A percentile compares a stretch with the other conserved stretches of the same genome.
Evolutionary conservation across 1,140 invertebrate genomes (phyloP).

Genomic region (Neodiprion virginianus): DNA sequence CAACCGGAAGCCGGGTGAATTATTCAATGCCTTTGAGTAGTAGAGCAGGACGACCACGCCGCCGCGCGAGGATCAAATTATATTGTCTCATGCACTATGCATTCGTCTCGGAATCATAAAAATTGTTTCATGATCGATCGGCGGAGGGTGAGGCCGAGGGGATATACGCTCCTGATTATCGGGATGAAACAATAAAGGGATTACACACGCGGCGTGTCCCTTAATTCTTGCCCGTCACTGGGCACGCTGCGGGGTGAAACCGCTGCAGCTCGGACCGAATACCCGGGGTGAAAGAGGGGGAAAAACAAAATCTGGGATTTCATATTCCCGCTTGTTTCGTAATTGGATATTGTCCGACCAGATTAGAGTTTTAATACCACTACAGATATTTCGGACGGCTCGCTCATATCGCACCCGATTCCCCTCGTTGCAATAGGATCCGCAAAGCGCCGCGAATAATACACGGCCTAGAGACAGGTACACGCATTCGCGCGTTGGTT

Average conservation of each 20-base stretch:
- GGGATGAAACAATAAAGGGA: not conserved
- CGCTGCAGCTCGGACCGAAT: not conserved
- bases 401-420: not conserved
- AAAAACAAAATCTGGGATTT: conserved; percentile 50
- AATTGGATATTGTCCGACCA: conserved; percentile 60
- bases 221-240: not conserved
- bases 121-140: not conserved
- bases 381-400: conserved; percentile 38
- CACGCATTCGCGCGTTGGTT: no score
- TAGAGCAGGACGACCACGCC: not conserved
- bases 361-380: conserved; percentile 59
- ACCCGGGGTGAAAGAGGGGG: not conserved
- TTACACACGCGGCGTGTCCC: not conserved
- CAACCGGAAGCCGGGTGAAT: conserved; percentile 23
- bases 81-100: conserved; percentile 9
- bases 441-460: no score
- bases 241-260: not conserved
- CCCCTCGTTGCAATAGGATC: not conserved
- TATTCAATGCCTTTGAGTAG: conserved; percentile 23
- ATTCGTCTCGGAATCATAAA: not conserved
- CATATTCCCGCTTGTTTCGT: conserved; percentile 49
- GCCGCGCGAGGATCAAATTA: not conserved
- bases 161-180: no score
- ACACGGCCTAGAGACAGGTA: no score
- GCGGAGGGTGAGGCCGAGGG: no score